A percentile compares a stretch with the other conserved stretches of the same genome.
Conservation (phyloP, 64 coral and sea anemone genomes). For the Dendronephthya gigantea region DNA sequence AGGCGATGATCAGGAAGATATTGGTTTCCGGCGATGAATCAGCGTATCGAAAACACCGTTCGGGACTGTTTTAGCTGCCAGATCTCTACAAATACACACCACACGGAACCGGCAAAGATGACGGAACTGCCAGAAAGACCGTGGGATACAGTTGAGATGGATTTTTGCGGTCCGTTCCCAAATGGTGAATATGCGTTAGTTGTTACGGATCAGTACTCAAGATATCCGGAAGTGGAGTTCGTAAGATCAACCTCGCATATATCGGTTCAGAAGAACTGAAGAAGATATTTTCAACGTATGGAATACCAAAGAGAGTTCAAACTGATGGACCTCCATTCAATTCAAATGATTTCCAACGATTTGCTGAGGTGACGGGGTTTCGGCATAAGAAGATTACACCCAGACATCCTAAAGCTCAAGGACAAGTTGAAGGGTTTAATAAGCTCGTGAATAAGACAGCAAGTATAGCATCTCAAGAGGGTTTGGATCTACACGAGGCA, state of each 20-base stretch:
- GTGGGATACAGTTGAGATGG: not conserved
- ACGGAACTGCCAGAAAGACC: not conserved
- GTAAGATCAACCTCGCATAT: not conserved
- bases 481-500: not conserved
- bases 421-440: not conserved
- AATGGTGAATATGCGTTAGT: conserved; percentile 4
- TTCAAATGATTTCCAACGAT: not conserved
- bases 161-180: not conserved
- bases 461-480: not conserved
- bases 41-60: not conserved
- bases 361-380: not conserved
- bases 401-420: not conserved
- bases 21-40: not conserved
- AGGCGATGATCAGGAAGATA: not conserved
- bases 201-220: not conserved
- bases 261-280: not conserved
- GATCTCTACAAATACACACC: not conserved
- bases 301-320: not conserved
- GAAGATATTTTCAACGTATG: not conserved
- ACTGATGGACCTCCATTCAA: not conserved
- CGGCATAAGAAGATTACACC: not conserved
- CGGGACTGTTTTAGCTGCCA: not conserved
- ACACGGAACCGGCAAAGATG: not conserved
- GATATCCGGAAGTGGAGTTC: not conserved
- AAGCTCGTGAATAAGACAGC: conserved; percentile 1